phyloP scores from a whole-genome alignment of 1,140 invertebrate species.

The Polyergus mexicanus region DNA sequence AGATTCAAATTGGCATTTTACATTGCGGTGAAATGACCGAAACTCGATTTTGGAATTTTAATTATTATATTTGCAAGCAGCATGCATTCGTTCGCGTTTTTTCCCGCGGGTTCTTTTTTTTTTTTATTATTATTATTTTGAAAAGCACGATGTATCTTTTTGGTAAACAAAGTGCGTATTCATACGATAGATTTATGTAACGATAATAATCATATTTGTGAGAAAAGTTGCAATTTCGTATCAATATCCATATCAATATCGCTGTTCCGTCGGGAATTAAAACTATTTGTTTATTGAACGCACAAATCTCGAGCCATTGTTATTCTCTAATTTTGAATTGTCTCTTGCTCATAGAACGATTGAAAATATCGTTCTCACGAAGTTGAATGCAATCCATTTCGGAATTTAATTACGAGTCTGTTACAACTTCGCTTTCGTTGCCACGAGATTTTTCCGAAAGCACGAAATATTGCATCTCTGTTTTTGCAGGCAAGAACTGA shows the following conservation, averaged over 20 bases:
- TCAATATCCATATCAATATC: slow-evolving; percentile 18
- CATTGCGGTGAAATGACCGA: neutral
- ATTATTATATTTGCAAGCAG: neutral
- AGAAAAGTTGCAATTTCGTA: slow-evolving; percentile 14
- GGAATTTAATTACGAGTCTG: slow-evolving; percentile 54
- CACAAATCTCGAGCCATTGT: neutral
- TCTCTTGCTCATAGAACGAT: slow-evolving; percentile 33
- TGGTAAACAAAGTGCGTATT: neutral
- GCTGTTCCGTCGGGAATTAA: neutral
- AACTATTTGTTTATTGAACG: slow-evolving; percentile 27
- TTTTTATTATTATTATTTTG: neutral
- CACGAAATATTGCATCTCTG: neutral
- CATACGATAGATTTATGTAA: neutral
- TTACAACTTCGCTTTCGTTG: slow-evolving; percentile 24
- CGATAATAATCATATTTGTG: neutral
- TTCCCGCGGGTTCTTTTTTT: neutral
- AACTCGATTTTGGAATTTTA: slow-evolving; percentile 23
- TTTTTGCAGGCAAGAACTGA: slow-evolving; percentile 21
- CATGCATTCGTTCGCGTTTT: neutral
- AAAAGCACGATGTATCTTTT: neutral
- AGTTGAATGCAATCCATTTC: slow-evolving; percentile 20
- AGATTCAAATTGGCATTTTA: neutral
- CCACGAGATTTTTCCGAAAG: slow-evolving; percentile 2
- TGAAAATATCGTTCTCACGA: slow-evolving; percentile 29
- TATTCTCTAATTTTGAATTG: slow-evolving; percentile 33